These are phyloP conservation scores for Notechis scutatus DNA, from an alignment of 2,113 vertebrate species.

Conservation along the genomic window DNA sequence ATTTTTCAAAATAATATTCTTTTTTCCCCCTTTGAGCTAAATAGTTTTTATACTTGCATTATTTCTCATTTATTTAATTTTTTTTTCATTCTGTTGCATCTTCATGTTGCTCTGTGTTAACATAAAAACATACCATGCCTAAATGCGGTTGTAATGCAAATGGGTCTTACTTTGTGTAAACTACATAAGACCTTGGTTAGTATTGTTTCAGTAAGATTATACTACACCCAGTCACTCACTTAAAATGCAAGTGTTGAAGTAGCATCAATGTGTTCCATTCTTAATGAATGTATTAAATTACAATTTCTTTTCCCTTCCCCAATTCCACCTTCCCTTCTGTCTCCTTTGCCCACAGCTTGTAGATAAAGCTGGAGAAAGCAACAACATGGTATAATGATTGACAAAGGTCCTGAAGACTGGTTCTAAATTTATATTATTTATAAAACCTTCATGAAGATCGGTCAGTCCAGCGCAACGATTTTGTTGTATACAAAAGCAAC, in stretches of 20 bases:
- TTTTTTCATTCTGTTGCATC: slow-evolving; percentile 70
- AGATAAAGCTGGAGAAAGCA: slow-evolving; percentile 93
- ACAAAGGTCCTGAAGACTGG: slow-evolving; percentile 70
- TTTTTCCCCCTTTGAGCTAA: slow-evolving; percentile 60
- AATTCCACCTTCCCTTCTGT: neutral
- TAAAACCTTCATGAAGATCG: slow-evolving; percentile 74
- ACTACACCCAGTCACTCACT: slow-evolving; percentile 57
- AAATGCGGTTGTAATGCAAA: slow-evolving; percentile 55
- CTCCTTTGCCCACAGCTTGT: slow-evolving; percentile 76
- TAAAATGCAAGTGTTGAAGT: slow-evolving; percentile 51
- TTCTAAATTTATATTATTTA: slow-evolving; percentile 76
- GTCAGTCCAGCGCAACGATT: slow-evolving; percentile 74
- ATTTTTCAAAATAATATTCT: slow-evolving; percentile 2
- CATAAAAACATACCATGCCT: slow-evolving; percentile 67
- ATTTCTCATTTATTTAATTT: slow-evolving; percentile 46
- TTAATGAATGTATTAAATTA: neutral
- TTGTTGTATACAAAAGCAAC: slow-evolving; percentile 71
- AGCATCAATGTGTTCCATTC: slow-evolving; percentile 7
- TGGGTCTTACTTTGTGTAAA: slow-evolving; percentile 39
- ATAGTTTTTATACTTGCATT: slow-evolving; percentile 62
- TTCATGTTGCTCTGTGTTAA: slow-evolving; percentile 66
- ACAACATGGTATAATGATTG: slow-evolving; percentile 92
- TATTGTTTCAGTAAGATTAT: slow-evolving; percentile 56
- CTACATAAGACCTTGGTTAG: slow-evolving; percentile 61
- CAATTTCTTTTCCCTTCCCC: slow-evolving; percentile 33